These are phyloP conservation scores for Myripristis jacobus DNA, from an alignment of 2,797 vertebrate genomes.

Conservation along the genomic window DNA sequence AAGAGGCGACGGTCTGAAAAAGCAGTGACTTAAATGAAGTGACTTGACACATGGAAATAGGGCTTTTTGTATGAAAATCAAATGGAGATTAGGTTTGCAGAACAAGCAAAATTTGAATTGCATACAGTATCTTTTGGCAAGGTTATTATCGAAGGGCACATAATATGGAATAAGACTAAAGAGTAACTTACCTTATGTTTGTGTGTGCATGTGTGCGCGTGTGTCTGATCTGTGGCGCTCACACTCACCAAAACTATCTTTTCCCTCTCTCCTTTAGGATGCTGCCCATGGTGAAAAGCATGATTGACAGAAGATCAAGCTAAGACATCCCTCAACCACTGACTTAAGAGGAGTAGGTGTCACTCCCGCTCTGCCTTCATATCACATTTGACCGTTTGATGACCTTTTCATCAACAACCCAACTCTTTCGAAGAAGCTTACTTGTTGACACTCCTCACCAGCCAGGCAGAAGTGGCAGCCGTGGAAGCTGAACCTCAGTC, in stretches of 20 bases:
- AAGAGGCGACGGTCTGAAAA: constrained; percentile 52
- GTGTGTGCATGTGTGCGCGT: neutral
- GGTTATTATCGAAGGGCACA: constrained; percentile 46
- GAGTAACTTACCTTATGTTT: neutral
- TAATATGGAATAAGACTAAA: constrained; percentile 3
- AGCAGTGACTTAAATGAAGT: constrained; percentile 63
- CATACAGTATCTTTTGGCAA: constrained; percentile 51
- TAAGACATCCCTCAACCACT: constrained; percentile 68
- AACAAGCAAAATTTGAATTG: constrained; percentile 52
- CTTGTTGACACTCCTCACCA: constrained; percentile 64
- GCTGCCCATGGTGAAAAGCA: constrained; percentile 77
- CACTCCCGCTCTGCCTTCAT: constrained; percentile 37
- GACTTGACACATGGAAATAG: constrained; percentile 66
- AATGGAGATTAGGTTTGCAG: constrained; percentile 62
- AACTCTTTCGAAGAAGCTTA: constrained; percentile 39
- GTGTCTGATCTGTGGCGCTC: constrained; percentile 5
- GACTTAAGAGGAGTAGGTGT: constrained; percentile 70
- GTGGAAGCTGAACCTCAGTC: constrained; percentile 39
- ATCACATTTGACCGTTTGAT: constrained; percentile 57
- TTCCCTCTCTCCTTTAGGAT: constrained; percentile 66
- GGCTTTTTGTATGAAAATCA: constrained; percentile 69
- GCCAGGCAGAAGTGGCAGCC: constrained; percentile 44
- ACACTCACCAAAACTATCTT: constrained; percentile 28
- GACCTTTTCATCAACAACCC: constrained; percentile 62
- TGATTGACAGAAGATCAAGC: constrained; percentile 81